These are phyloP conservation scores for Macrobrachium nipponense DNA, from an alignment of 1,140 invertebrate species.

Conservation along the genomic window DNA sequence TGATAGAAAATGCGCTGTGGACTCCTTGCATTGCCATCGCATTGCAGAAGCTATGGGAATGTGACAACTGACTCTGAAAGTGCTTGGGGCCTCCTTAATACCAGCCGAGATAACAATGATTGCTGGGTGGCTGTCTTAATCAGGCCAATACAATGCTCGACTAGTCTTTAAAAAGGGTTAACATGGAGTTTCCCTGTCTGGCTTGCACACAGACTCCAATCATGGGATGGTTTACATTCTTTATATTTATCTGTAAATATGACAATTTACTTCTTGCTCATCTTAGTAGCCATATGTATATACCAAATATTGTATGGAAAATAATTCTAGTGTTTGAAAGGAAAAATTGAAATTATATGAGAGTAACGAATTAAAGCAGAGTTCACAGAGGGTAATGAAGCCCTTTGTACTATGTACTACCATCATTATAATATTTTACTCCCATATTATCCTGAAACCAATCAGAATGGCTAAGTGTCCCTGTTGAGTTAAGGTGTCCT, in stretches of 20 bases:
- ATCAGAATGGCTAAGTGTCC: no score
- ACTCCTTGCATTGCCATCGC: no score
- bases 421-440: not conserved
- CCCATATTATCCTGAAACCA: no score
- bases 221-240: slow-evolving; percentile 59
- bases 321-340: slow-evolving; percentile 19
- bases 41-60: no score
- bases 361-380: not conserved
- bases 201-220: slow-evolving; percentile 24
- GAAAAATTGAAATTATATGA: not conserved
- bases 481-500: no score
- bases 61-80: no score
- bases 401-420: slow-evolving; percentile 11
- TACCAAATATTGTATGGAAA: slow-evolving; percentile 45
- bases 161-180: slow-evolving; percentile 50
- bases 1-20: no score
- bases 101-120: not conserved
- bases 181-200: slow-evolving; percentile 35
- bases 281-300: slow-evolving; percentile 43
- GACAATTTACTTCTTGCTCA: slow-evolving; percentile 56
- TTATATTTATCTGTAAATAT: slow-evolving; percentile 59
- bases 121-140: slow-evolving; percentile 1
- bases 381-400: slow-evolving; percentile 47
- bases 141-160: slow-evolving; percentile 40
- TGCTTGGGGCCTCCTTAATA: not conserved